Percentiles rank a stretch among this genome's conserved stretches.
phyloP scores from a whole-genome alignment of 2,888 invertebrate species.

The Athalia rosae region DNA sequence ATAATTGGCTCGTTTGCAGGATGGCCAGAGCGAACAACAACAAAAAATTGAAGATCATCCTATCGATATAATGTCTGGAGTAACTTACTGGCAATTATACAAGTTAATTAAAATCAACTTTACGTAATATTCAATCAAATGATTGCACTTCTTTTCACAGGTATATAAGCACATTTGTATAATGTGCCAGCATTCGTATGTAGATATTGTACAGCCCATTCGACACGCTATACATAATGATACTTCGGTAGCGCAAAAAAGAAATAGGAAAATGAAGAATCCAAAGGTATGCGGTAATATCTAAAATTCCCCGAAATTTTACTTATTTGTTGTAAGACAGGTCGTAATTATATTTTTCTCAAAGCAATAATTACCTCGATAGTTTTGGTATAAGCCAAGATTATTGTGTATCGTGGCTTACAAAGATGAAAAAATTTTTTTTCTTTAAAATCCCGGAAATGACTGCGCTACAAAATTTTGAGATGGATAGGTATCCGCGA shows the following conservation, averaged over 20 bases:
- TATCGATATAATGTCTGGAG: background rate
- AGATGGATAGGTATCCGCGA: no score
- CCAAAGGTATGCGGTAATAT: background rate
- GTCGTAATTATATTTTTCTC: conserved; percentile 7
- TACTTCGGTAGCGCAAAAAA: background rate
- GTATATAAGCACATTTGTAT: background rate
- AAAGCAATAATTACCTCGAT: background rate
- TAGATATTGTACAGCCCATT: background rate
- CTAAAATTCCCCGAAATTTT: background rate
- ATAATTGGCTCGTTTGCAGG: no score
- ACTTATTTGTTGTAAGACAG: background rate
- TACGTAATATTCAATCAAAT: conserved; percentile 9
- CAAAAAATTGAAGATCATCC: background rate
- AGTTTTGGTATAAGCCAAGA: background rate
- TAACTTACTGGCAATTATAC: background rate
- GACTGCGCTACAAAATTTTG: no score
- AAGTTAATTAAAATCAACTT: background rate
- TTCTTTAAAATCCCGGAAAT: no score
- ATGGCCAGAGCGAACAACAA: no score
- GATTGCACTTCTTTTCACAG: background rate
- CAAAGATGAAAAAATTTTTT: background rate
- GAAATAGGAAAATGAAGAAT: no score
- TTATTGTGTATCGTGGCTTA: background rate
- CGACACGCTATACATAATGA: background rate
- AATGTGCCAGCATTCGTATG: background rate